phyloP scores from a whole-genome alignment of 2,797 vertebrate species.

The Carduelis carduelis region DNA sequence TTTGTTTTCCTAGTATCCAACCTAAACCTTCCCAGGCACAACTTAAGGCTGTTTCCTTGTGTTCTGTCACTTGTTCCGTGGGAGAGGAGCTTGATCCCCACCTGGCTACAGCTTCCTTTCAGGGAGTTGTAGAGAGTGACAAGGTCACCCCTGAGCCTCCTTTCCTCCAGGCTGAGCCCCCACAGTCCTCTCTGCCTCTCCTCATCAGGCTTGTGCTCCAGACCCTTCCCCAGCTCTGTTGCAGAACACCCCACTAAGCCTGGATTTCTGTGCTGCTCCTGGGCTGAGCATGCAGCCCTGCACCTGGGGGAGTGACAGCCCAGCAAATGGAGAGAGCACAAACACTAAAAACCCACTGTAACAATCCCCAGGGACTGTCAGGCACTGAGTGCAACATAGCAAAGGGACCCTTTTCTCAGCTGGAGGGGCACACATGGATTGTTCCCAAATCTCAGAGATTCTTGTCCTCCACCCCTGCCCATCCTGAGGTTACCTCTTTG shows the following conservation, averaged over 20 bases:
- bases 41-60: not conserved
- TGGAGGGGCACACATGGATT: not conserved
- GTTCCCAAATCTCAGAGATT: not conserved
- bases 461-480: not conserved
- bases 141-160: not conserved
- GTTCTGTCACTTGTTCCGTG: not conserved
- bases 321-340: not conserved
- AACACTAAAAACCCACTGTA: not conserved
- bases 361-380: not conserved
- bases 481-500: constrained; percentile 55
- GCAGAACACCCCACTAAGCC: not conserved
- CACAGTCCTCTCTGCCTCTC: not conserved
- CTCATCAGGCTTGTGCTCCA: not conserved
- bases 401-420: not conserved
- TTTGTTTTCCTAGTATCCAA: not conserved
- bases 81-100: not conserved
- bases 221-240: not conserved
- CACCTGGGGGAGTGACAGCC: not conserved
- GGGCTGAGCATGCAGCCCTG: not conserved
- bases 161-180: not conserved
- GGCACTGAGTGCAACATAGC: not conserved
- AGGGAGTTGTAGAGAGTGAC: not conserved
- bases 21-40: not conserved
- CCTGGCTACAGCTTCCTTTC: not conserved
- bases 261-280: not conserved